These are phyloP conservation scores for Agonopterix subpropinquella DNA, from an alignment of 2,888 invertebrate genomes.

Conservation along the genomic window DNA sequence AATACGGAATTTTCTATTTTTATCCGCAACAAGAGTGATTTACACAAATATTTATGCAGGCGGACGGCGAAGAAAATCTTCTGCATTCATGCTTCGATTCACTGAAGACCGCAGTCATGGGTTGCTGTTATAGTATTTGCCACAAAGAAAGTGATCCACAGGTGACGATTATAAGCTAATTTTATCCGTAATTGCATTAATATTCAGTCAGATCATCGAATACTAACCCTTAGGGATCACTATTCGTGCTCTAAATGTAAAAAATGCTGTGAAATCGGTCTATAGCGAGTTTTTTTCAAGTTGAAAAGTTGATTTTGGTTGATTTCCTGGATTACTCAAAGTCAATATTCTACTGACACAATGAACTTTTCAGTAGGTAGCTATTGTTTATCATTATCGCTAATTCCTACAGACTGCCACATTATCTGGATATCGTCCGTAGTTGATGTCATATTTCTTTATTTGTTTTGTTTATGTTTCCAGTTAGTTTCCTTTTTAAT, in stretches of 20 bases:
- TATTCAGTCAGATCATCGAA: too few species aligned
- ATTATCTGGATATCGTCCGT: background rate
- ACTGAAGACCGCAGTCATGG: conserved; percentile 73
- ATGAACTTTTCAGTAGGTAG: conserved; percentile 11
- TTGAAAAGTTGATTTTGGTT: too few species aligned
- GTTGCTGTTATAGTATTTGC: conserved; percentile 84
- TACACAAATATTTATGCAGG: conserved; percentile 67
- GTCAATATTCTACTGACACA: conserved; percentile 13
- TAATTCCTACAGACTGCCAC: conserved; percentile 39
- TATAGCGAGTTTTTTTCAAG: too few species aligned
- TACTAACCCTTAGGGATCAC: too few species aligned
- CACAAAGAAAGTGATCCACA: conserved; percentile 81
- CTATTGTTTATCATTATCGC: conserved; percentile 22
- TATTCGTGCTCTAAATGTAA: too few species aligned
- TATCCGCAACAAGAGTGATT: conserved; percentile 47
- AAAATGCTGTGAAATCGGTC: background rate
- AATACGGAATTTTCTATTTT: conserved; percentile 62
- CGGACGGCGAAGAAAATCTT: conserved; percentile 57
- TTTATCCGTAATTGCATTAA: conserved; percentile 1
- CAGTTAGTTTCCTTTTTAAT: too few species aligned
- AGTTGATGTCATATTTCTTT: too few species aligned
- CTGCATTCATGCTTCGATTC: conserved; percentile 71
- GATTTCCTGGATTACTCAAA: too few species aligned
- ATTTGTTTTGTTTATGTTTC: too few species aligned
- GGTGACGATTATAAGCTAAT: conserved; percentile 46